These are phyloP conservation scores for Pangasius krempfi DNA, from an alignment of 2,797 vertebrate species.

Conservation along the genomic window DNA sequence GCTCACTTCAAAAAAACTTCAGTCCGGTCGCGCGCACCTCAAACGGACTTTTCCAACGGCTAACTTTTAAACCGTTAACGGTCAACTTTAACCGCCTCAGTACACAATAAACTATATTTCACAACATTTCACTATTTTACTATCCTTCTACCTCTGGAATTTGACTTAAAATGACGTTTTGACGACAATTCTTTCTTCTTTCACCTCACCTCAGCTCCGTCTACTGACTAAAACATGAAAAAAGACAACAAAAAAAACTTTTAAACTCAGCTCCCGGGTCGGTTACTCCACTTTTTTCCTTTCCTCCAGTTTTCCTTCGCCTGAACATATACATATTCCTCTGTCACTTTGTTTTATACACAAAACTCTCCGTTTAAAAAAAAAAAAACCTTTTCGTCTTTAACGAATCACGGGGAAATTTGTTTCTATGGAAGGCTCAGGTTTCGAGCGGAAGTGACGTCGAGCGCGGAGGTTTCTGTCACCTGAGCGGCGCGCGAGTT, in stretches of 20 bases:
- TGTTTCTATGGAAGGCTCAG: conserved; percentile 20
- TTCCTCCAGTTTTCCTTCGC: background rate
- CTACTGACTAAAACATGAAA: background rate
- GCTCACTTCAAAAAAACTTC: background rate
- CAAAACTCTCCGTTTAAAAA: background rate
- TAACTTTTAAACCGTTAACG: background rate
- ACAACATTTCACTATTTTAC: background rate
- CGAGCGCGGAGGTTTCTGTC: conserved; percentile 5
- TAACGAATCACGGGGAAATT: background rate
- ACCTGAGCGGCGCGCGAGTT: conserved; percentile 41
- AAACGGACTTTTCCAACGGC: background rate
- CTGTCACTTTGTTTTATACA: background rate
- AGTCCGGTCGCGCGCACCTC: conserved; percentile 3
- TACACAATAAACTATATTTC: no score
- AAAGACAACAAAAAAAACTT: background rate
- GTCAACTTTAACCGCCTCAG: background rate
- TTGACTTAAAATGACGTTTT: background rate
- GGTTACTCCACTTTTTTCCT: background rate
- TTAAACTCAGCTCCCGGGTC: background rate
- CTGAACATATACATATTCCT: background rate
- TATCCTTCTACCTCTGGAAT: background rate
- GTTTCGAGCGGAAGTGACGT: conserved; percentile 49
- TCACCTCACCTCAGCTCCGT: background rate
- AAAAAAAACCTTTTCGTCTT: background rate
- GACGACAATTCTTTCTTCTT: no score